Percentiles rank a stretch among this genome's conserved stretches.
These are phyloP conservation scores for Zonotrichia leucophrys DNA, from an alignment of 2,113 vertebrate species.

Conservation along the genomic window DNA sequence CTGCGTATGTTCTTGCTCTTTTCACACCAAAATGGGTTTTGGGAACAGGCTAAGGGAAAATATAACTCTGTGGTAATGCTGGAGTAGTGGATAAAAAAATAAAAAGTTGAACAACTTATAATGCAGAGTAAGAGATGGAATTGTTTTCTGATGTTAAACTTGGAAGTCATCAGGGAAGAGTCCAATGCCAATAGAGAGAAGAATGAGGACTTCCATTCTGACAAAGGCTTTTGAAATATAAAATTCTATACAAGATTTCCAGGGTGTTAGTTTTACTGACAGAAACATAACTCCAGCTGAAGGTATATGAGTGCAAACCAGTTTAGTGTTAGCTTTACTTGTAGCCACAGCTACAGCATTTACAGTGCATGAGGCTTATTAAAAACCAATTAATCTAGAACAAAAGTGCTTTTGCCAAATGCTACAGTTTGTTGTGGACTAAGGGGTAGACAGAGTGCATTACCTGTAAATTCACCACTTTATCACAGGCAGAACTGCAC, in stretches of 20 bases:
- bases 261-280: not conserved
- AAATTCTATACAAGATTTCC: not conserved
- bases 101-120: not conserved
- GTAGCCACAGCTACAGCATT: not conserved
- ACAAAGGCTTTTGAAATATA: not conserved
- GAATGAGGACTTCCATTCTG: not conserved
- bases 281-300: not conserved
- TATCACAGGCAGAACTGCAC: not conserved
- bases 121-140: not conserved
- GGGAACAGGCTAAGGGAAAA: not conserved
- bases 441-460: not conserved
- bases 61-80: not conserved
- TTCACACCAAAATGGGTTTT: not conserved
- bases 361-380: not conserved
- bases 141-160: not conserved
- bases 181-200: not conserved
- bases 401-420: not conserved
- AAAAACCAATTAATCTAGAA: not conserved
- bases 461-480: not conserved
- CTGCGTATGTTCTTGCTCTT: not conserved
- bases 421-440: not conserved
- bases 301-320: not conserved
- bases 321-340: not conserved
- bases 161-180: not conserved
- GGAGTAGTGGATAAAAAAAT: not conserved